Conservation (phyloP, 2,888 invertebrate species). For the Microctonus aethiopoides region DNA sequence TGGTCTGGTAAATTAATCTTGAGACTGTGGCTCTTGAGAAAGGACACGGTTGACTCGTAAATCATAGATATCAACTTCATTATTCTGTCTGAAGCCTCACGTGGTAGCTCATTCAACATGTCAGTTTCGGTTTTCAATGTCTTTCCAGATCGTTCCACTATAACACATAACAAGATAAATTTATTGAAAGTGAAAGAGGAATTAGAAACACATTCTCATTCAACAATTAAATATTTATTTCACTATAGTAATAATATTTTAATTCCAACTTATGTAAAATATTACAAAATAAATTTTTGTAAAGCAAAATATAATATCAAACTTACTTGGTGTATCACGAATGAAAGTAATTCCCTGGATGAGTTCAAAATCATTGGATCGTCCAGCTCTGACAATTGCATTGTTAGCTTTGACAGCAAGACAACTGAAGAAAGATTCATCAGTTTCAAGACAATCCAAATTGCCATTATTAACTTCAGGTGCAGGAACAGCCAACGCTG, state of each 20-base stretch:
- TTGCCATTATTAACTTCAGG: constrained; percentile 42
- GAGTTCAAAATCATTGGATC: constrained; percentile 71
- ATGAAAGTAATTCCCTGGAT: constrained; percentile 72
- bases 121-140: constrained; percentile 66
- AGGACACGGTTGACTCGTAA: constrained; percentile 70
- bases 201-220: not conserved
- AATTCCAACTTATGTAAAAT: not conserved
- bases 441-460: constrained; percentile 61
- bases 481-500: constrained; percentile 60
- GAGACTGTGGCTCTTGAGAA: constrained; percentile 73
- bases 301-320: no score
- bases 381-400: constrained; percentile 70
- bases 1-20: constrained; percentile 79
- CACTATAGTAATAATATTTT: not conserved
- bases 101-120: constrained; percentile 69
- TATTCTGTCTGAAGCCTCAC: constrained; percentile 69
- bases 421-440: constrained; percentile 70
- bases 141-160: constrained; percentile 60
- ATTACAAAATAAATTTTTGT: not conserved
- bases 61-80: constrained; percentile 71
- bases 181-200: not conserved
- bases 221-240: not conserved
- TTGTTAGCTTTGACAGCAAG: constrained; percentile 72
- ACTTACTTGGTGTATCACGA: constrained; percentile 61
- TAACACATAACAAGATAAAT: constrained; percentile 28